Conservation (phyloP, 2,113 vertebrate species). For the Murina feae region DNA sequence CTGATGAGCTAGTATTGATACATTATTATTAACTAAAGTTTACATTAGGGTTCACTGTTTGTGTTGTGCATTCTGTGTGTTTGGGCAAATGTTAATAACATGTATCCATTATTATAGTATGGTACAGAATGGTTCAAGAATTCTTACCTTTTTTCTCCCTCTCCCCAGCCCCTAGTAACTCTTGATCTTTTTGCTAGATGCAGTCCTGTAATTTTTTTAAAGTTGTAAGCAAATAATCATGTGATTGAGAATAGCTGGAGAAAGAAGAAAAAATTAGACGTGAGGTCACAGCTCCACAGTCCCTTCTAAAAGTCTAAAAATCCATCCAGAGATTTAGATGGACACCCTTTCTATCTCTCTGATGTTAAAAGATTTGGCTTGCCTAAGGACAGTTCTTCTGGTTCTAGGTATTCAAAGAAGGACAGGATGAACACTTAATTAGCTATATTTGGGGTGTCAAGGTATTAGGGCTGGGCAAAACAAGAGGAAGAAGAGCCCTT, state of each 20-base stretch:
- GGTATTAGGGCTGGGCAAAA: not conserved
- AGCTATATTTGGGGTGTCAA: not conserved
- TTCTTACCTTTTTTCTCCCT: not conserved
- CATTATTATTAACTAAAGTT: slow-evolving; percentile 27
- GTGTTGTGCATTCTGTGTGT: not conserved
- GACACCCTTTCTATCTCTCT: not conserved
- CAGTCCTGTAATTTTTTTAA: not conserved
- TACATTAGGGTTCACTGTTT: slow-evolving; percentile 3
- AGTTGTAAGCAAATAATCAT: not conserved
- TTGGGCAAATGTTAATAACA: slow-evolving; percentile 6
- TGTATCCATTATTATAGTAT: not conserved
- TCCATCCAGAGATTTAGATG: not conserved
- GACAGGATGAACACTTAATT: not conserved
- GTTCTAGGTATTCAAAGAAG: not conserved
- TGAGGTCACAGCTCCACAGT: not conserved
- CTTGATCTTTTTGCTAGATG: not conserved
- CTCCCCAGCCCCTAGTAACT: not conserved
- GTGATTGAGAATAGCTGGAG: not conserved
- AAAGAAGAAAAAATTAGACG: not conserved
- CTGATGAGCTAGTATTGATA: slow-evolving; percentile 16
- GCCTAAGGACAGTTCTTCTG: not conserved
- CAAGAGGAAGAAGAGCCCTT: not conserved
- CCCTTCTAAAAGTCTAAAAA: not conserved
- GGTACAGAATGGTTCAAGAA: slow-evolving; percentile 23
- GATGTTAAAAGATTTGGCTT: slow-evolving; percentile 2